Evolutionary conservation across 2,113 vertebrate species (phyloP).

Genomic region (Oncorhynchus kisutch): DNA sequence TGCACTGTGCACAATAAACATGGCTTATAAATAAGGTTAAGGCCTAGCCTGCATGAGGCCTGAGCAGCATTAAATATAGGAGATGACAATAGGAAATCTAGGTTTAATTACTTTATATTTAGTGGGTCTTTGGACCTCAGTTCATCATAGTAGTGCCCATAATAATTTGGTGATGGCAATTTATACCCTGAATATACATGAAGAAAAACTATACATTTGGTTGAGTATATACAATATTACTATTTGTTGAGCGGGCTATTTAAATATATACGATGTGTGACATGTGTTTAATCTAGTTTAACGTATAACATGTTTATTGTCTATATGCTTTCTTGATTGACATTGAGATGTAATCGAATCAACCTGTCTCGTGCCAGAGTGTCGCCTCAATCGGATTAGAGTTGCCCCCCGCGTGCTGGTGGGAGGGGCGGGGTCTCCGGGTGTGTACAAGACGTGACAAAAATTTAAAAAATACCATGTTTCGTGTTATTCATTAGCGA

Average conservation of each 20-base stretch:
- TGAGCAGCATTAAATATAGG: not conserved
- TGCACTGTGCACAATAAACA: constrained; percentile 1
- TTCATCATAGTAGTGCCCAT: no score
- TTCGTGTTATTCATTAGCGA: constrained; percentile 7
- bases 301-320: not conserved
- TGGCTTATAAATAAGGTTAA: not conserved
- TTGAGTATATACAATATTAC: no score
- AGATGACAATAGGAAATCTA: not conserved
- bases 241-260: no score
- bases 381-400: constrained; percentile 55
- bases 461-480: constrained; percentile 37
- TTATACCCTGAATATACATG: no score
- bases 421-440: constrained; percentile 27
- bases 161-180: no score
- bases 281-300: not conserved
- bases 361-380: constrained; percentile 57
- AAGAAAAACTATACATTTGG: no score
- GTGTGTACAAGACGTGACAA: constrained; percentile 33
- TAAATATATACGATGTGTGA: no score
- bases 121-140: no score
- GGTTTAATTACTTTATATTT: not conserved
- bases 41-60: not conserved
- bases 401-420: constrained; percentile 36
- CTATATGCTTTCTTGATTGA: constrained; percentile 41
- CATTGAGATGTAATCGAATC: constrained; percentile 50